These are phyloP conservation scores for Diglossa cyanea DNA, from an alignment of 2,797 vertebrate species.

Conservation along the genomic window DNA sequence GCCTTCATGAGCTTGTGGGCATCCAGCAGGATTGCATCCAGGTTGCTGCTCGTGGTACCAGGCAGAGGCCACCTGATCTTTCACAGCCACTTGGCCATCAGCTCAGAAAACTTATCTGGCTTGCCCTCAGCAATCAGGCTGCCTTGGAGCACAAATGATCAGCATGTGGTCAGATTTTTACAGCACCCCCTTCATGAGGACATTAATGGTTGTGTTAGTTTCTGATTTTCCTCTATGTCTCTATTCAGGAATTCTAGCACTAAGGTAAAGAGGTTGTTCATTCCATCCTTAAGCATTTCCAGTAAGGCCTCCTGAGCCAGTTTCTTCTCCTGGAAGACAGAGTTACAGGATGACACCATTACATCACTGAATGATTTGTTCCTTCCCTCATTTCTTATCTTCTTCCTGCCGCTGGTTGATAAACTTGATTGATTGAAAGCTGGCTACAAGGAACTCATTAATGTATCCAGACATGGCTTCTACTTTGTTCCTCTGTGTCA, in stretches of 20 bases:
- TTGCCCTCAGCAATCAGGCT: slow-evolving; percentile 74
- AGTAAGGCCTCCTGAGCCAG: slow-evolving; percentile 80
- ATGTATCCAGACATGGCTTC: slow-evolving; percentile 85
- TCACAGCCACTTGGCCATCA: slow-evolving; percentile 85
- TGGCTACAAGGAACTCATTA: slow-evolving; percentile 86
- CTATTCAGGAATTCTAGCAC: slow-evolving; percentile 80
- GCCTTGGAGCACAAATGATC: slow-evolving; percentile 81
- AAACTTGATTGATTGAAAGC: slow-evolving; percentile 86
- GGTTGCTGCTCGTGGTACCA: slow-evolving; percentile 73
- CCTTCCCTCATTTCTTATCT: slow-evolving; percentile 83
- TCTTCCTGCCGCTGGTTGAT: slow-evolving; percentile 84
- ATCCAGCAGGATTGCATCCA: slow-evolving; percentile 81
- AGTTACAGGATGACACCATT: slow-evolving; percentile 84
- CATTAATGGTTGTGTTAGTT: slow-evolving; percentile 80
- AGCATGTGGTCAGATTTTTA: slow-evolving; percentile 83
- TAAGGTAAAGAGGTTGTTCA: slow-evolving; percentile 81
- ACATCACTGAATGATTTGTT: slow-evolving; percentile 83
- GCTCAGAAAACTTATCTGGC: slow-evolving; percentile 79
- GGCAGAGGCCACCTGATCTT: slow-evolving; percentile 78
- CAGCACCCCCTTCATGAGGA: slow-evolving; percentile 79
- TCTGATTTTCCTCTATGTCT: slow-evolving; percentile 79
- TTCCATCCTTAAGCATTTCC: slow-evolving; percentile 83
- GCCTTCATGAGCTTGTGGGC: slow-evolving; percentile 79
- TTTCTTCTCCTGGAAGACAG: slow-evolving; percentile 82
- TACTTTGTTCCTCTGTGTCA: slow-evolving; percentile 82